A percentile compares a stretch with the other conserved stretches of the same genome.
These are phyloP conservation scores for Smittia sp. DNA, from an alignment of 2,888 invertebrate species.

Conservation along the genomic window DNA sequence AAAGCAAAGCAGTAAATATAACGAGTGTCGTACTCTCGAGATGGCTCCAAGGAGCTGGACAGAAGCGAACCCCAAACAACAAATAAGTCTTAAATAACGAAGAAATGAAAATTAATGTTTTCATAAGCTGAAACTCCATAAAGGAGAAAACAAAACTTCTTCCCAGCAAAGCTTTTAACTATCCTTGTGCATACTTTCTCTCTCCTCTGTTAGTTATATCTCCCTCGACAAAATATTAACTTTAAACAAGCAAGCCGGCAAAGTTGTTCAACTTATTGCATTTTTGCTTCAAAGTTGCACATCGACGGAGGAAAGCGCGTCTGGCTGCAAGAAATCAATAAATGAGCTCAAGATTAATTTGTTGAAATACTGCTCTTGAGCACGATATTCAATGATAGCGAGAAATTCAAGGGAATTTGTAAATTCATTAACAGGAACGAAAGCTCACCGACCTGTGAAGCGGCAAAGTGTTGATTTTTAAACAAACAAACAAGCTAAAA, in stretches of 20 bases:
- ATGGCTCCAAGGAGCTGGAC: background rate
- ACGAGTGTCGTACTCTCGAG: background rate
- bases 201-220: background rate
- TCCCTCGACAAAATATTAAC: constrained; percentile 29
- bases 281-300: background rate
- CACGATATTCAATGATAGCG: constrained; percentile 30
- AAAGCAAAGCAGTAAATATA: background rate
- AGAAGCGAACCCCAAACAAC: background rate
- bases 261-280: background rate
- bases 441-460: background rate
- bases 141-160: background rate
- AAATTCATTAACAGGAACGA: constrained; percentile 31
- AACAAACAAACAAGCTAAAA: constrained; percentile 13
- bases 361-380: constrained; percentile 31
- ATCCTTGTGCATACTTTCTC: constrained; percentile 11
- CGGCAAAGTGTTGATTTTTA: constrained; percentile 35
- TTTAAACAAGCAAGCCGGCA: background rate
- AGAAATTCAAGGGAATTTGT: constrained; percentile 6
- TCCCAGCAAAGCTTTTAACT: background rate
- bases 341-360: constrained; percentile 6
- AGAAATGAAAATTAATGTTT: constrained; percentile 31
- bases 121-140: background rate
- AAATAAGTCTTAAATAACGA: constrained; percentile 23
- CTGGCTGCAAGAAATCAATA: constrained; percentile 2
- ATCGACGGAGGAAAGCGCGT: too few relatives aligned